A percentile compares a stretch with the other conserved stretches of the same genome.
Evolutionary conservation across 2,113 vertebrate species (phyloP).

Genomic region (Pachycephala philippinensis): DNA sequence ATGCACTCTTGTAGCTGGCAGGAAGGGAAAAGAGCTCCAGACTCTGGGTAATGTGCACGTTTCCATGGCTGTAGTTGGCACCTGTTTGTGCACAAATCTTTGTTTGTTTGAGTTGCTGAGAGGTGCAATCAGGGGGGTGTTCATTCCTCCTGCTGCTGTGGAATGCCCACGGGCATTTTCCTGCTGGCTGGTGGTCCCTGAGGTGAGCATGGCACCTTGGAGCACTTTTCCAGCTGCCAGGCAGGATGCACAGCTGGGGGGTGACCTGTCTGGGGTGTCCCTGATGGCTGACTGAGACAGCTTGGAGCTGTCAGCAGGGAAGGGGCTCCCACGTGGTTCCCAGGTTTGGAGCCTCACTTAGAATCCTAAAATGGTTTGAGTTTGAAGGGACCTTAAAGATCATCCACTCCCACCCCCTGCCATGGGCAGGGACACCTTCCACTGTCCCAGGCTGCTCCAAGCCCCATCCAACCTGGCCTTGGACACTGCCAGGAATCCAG

Average conservation of each 20-base stretch:
- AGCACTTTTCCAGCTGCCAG: not conserved
- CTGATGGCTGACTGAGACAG: not conserved
- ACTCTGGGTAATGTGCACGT: not conserved
- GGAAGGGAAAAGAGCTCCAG: not conserved
- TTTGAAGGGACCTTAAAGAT: rapidly evolving
- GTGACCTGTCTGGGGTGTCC: not conserved
- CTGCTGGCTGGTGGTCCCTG: not conserved
- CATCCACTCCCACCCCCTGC: not conserved
- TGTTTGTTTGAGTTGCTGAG: not conserved
- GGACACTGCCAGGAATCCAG: not conserved
- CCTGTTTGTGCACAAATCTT: not conserved
- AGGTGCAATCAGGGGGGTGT: not conserved
- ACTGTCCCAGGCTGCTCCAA: not conserved
- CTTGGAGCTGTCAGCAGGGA: not conserved
- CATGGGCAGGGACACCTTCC: not conserved
- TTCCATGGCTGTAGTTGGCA: not conserved
- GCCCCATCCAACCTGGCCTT: not conserved
- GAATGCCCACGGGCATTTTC: not conserved
- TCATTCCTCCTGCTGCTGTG: not conserved
- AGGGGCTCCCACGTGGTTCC: not conserved
- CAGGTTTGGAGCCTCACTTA: not conserved
- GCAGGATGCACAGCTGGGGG: not conserved
- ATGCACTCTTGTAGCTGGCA: not conserved
- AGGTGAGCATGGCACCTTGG: rapidly evolving
- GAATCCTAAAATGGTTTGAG: not conserved